Percentiles rank a stretch among this genome's conserved stretches.
Evolutionary conservation across 2,888 invertebrate species (phyloP).

Genomic region (Plebejus argus): DNA sequence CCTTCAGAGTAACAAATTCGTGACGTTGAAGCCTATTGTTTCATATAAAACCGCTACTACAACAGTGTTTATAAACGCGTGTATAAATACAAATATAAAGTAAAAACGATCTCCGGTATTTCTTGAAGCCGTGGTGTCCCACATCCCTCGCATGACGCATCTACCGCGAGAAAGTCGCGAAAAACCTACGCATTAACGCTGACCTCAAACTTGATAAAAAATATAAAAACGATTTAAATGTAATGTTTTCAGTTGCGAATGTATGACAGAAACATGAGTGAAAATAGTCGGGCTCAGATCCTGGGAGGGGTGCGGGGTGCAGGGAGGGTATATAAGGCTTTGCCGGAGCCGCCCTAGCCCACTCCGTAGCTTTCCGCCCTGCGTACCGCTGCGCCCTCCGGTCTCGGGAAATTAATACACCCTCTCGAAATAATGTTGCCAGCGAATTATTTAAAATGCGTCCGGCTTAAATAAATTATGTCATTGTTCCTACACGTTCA

Average conservation of each 20-base stretch:
- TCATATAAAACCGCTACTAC: too few species aligned
- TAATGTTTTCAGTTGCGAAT: not conserved
- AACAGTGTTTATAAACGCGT: too few species aligned
- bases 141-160: not conserved
- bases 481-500: conserved; percentile 85
- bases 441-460: not conserved
- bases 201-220: not conserved
- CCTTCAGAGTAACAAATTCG: too few species aligned
- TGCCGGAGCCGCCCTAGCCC: conserved; percentile 19
- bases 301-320: conserved; percentile 21
- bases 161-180: not conserved
- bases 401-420: not conserved
- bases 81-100: too few species aligned
- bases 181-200: not conserved
- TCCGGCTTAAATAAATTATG: conserved; percentile 64
- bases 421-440: conserved; percentile 19
- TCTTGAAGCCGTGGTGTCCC: not conserved
- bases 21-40: too few species aligned
- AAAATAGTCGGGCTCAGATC: conserved; percentile 21
- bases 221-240: not conserved
- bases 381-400: not conserved
- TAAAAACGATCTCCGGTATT: not conserved
- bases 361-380: not conserved
- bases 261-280: not conserved
- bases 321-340: conserved; percentile 20